Percentiles rank a stretch among this genome's conserved stretches.
These are phyloP conservation scores for Hepsetus odoe DNA, from an alignment of 2,113 vertebrate species.

Conservation along the genomic window DNA sequence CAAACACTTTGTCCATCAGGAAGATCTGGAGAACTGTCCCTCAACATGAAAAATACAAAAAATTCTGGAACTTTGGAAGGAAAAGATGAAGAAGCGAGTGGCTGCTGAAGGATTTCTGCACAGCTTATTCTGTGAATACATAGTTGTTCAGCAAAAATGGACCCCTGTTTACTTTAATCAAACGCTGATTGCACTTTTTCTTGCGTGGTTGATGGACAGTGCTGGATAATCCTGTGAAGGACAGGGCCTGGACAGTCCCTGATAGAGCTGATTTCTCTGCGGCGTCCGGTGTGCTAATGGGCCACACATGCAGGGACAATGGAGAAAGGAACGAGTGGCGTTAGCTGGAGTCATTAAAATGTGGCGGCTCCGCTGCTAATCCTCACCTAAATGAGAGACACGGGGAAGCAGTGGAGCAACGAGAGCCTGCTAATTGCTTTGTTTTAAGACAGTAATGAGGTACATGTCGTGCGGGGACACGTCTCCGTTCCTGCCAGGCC, in stretches of 20 bases:
- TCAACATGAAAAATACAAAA: too few relatives aligned
- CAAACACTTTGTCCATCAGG: too few relatives aligned
- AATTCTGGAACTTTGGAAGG: too few relatives aligned
- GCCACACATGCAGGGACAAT: conserved; percentile 14
- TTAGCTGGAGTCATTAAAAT: conserved; percentile 32
- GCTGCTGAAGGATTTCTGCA: too few relatives aligned
- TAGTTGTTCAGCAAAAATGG: not conserved
- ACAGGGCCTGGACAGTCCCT: conserved; percentile 25
- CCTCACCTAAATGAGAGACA: conserved; percentile 48
- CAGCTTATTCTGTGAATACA: not conserved
- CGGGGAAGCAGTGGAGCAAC: conserved; percentile 15
- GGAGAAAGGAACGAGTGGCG: conserved; percentile 12
- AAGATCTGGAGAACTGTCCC: too few relatives aligned
- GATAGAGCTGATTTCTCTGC: conserved; percentile 40
- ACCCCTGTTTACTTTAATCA: not conserved
- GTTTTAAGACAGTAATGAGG: conserved; percentile 48
- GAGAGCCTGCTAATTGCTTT: conserved; percentile 39
- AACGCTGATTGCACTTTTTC: conserved; percentile 4
- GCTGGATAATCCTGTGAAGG: conserved; percentile 22
- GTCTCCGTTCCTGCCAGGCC: not conserved
- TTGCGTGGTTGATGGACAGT: conserved; percentile 31
- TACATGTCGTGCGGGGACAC: not conserved
- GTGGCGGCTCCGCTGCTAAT: conserved; percentile 35
- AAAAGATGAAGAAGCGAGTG: too few relatives aligned
- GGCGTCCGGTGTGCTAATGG: conserved; percentile 3